phyloP scores from a whole-genome alignment of 2,888 invertebrate genomes.

The Andrena fulva region DNA sequence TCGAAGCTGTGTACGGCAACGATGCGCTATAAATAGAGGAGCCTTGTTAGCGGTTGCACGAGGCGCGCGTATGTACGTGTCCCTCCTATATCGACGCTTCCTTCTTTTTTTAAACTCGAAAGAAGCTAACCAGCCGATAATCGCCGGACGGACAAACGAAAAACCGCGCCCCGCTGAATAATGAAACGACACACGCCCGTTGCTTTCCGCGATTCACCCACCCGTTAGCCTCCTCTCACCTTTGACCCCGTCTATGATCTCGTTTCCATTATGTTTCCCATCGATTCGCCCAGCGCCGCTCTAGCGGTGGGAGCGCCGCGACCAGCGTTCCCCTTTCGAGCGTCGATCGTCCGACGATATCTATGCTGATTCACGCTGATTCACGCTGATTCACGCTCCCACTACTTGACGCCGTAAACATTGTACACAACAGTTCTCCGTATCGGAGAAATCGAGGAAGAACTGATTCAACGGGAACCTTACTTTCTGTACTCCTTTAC shows the following conservation, averaged over 20 bases:
- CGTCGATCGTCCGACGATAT: neutral
- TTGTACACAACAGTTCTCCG: no score
- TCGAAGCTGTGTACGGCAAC: slow-evolving; percentile 36
- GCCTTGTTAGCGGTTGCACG: slow-evolving; percentile 58
- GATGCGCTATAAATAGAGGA: slow-evolving; percentile 50
- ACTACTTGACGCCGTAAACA: no score
- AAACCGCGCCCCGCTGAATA: slow-evolving; percentile 30
- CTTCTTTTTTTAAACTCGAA: slow-evolving; percentile 41
- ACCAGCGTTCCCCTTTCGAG: neutral
- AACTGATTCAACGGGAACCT: no score
- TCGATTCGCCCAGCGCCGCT: slow-evolving; percentile 27
- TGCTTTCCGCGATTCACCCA: slow-evolving; percentile 24
- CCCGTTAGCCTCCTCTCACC: slow-evolving; percentile 30
- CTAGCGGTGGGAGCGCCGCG: no score
- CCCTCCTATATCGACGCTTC: neutral
- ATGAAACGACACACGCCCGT: slow-evolving; percentile 30
- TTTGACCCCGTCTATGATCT: slow-evolving; percentile 16
- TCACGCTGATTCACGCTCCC: neutral
- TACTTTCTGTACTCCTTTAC: no score
- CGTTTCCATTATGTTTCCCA: slow-evolving; percentile 1
- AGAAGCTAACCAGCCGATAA: slow-evolving; percentile 39
- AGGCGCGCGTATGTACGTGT: slow-evolving; percentile 12
- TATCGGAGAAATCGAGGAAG: no score
- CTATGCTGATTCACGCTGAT: neutral
- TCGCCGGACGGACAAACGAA: slow-evolving; percentile 41